A percentile compares a stretch with the other conserved stretches of the same genome.
Evolutionary conservation across 2,113 vertebrate species (phyloP).

Genomic region (Hippocampus comes): DNA sequence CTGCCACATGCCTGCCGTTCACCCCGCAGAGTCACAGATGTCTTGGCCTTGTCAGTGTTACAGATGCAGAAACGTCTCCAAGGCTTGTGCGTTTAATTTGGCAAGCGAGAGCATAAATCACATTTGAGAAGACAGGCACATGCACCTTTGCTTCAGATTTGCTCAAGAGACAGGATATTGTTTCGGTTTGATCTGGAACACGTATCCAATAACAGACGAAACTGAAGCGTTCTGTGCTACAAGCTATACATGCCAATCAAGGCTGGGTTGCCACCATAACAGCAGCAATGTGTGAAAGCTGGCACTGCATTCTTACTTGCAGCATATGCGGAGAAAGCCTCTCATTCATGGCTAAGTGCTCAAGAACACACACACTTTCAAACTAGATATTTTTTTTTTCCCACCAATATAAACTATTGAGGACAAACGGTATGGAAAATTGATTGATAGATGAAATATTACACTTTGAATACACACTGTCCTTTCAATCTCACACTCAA

Average conservation of each 20-base stretch:
- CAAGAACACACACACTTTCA: background rate
- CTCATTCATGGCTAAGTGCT: background rate
- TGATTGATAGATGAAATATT: background rate
- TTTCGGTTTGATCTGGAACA: constrained; percentile 38
- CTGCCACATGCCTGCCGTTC: constrained; percentile 48
- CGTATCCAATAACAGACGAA: constrained; percentile 30
- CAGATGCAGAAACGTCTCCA: constrained; percentile 36
- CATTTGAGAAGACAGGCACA: constrained; percentile 17
- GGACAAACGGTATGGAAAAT: background rate
- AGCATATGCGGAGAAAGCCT: constrained; percentile 2
- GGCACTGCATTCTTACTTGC: constrained; percentile 8
- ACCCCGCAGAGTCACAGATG: constrained; percentile 33
- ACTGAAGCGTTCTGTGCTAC: constrained; percentile 14
- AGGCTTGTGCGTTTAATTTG: constrained; percentile 47
- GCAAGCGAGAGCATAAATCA: constrained; percentile 38
- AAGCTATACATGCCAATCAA: constrained; percentile 27
- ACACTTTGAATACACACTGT: background rate
- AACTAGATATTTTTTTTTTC: no score
- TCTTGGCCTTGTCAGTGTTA: constrained; percentile 37
- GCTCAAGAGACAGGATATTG: constrained; percentile 32
- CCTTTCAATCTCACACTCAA: background rate
- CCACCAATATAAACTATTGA: no score
- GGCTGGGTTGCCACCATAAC: constrained; percentile 7
- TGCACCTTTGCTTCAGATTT: constrained; percentile 48
- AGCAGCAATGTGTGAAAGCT: constrained; percentile 10